phyloP scores from a whole-genome alignment of 2,113 vertebrate species.

The Cygnus buccinator region DNA sequence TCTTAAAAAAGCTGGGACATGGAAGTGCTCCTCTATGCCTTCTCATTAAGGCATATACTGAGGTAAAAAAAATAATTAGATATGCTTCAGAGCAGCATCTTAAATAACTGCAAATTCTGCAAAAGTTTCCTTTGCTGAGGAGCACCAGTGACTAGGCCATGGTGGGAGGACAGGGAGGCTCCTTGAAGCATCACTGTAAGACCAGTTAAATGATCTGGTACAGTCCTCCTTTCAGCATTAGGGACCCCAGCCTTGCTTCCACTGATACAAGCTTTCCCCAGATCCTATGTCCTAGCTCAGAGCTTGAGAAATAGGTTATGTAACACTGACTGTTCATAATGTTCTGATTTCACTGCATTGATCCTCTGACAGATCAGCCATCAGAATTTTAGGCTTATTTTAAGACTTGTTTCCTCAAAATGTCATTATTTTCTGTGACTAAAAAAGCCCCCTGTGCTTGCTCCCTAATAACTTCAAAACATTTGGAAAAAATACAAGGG shows the following conservation, averaged over 20 bases:
- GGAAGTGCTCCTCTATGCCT: neutral
- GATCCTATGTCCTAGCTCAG: neutral
- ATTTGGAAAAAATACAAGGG: neutral
- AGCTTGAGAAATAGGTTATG: neutral
- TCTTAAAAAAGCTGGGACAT: neutral
- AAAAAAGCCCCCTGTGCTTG: neutral
- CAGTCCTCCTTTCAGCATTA: neutral
- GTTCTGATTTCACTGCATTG: neutral
- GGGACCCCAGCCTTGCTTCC: neutral
- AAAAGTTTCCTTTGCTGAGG: neutral
- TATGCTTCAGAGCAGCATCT: neutral
- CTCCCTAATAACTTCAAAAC: neutral
- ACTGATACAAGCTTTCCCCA: neutral
- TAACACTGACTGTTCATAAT: rapidly evolving
- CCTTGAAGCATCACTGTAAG: neutral
- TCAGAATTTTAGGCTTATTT: neutral
- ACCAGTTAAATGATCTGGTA: neutral
- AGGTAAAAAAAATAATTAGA: neutral
- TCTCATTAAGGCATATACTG: neutral
- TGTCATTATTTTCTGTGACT: neutral
- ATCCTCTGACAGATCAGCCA: neutral
- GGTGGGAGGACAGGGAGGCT: neutral
- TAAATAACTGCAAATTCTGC: neutral
- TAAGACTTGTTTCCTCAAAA: neutral
- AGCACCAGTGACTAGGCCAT: neutral